Evolutionary conservation across 2,888 invertebrate species (phyloP).

Genomic region (Lasioglossum leucozonium): DNA sequence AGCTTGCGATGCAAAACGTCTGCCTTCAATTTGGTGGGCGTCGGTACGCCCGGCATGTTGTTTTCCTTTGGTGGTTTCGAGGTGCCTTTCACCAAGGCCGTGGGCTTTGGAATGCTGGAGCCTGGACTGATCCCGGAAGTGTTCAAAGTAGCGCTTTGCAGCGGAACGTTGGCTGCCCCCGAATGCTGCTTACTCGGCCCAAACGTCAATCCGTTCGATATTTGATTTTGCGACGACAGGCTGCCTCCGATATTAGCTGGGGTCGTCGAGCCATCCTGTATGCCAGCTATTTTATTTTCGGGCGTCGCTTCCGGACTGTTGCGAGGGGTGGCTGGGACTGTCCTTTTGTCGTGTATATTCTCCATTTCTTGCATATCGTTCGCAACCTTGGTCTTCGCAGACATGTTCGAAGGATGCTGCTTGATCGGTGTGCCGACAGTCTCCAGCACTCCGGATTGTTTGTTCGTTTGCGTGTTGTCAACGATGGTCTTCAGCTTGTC

Average conservation of each 20-base stretch:
- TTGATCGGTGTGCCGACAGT: conserved; percentile 28
- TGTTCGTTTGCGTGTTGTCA: conserved; percentile 48
- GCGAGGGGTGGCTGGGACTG: conserved; percentile 16
- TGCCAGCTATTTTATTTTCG: conserved; percentile 36
- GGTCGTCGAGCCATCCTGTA: conserved; percentile 35
- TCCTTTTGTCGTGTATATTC: conserved; percentile 28
- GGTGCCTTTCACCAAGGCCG: conserved; percentile 96
- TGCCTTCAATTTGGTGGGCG: conserved; percentile 85
- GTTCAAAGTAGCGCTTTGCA: conserved; percentile 59
- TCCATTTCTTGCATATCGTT: conserved; percentile 20
- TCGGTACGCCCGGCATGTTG: conserved; percentile 84
- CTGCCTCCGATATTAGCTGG: background rate
- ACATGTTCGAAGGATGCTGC: conserved; percentile 17
- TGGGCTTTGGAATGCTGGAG: conserved; percentile 95
- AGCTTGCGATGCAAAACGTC: conserved; percentile 80
- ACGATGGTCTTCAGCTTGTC: conserved; percentile 49
- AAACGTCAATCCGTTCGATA: conserved; percentile 49
- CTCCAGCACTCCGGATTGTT: conserved; percentile 43
- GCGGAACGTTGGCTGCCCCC: conserved; percentile 53
- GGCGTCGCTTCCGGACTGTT: conserved; percentile 20
- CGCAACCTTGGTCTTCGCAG: conserved; percentile 26
- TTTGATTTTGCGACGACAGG: conserved; percentile 14
- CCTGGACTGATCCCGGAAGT: conserved; percentile 79
- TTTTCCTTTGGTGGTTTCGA: conserved; percentile 89
- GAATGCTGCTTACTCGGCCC: conserved; percentile 51